These are phyloP conservation scores for Zaprionus ghesquierei DNA, from an alignment of 1,140 invertebrate species.

Conservation along the genomic window DNA sequence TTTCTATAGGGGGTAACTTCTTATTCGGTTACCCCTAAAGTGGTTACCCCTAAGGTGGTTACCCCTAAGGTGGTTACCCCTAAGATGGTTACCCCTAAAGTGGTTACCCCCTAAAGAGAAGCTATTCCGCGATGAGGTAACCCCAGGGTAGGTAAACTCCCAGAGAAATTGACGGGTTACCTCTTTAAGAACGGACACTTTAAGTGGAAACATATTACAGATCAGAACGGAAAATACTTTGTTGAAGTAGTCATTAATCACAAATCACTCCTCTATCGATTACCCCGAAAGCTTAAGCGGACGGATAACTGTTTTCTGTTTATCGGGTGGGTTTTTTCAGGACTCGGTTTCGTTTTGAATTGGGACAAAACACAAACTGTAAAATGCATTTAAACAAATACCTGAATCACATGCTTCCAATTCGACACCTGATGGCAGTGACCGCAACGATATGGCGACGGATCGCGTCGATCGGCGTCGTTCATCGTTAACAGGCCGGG, in stretches of 20 bases:
- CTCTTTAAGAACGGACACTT: neutral
- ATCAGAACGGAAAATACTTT: neutral
- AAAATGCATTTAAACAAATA: conserved; percentile 82
- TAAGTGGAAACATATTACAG: neutral
- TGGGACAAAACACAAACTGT: conserved; percentile 76
- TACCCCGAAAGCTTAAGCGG: neutral
- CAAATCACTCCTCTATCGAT: too few species aligned
- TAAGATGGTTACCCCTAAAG: neutral
- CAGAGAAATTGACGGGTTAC: neutral
- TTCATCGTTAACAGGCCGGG: conserved; percentile 70
- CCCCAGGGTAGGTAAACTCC: neutral
- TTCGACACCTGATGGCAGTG: conserved; percentile 90
- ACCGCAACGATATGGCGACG: conserved; percentile 87
- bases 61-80: neutral
- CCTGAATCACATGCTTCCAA: conserved; percentile 92
- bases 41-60: neutral
- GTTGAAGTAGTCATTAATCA: neutral
- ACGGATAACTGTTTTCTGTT: conserved; percentile 14
- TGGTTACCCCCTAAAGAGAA: neutral
- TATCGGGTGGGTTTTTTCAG: neutral
- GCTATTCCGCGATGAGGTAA: neutral
- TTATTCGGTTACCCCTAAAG: too few species aligned
- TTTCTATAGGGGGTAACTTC: neutral
- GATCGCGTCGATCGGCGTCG: conserved; percentile 77
- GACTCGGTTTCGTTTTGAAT: conserved; percentile 50